phyloP scores from a whole-genome alignment of 2,113 vertebrate genomes.

The Hippocampus guttulatus region DNA sequence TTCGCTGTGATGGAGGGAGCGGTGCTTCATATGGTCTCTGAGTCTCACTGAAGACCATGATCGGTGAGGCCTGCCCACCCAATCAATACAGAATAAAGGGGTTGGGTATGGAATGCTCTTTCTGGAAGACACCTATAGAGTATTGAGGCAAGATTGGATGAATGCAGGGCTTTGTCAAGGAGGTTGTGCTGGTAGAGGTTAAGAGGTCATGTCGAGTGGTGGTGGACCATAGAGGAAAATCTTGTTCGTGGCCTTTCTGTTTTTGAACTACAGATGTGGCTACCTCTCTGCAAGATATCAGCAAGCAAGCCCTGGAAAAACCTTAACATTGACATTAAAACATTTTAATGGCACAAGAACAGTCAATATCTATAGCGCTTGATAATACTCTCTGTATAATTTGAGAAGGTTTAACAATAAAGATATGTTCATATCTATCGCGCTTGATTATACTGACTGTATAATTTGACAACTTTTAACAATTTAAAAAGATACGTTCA shows the following conservation, averaged over 20 bases:
- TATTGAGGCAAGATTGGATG: slow-evolving; percentile 20
- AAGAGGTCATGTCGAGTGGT: slow-evolving; percentile 24
- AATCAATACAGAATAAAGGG: slow-evolving; percentile 45
- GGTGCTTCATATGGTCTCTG: slow-evolving; percentile 35
- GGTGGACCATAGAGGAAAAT: slow-evolving; percentile 12
- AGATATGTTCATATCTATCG: background rate
- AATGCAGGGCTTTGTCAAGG: slow-evolving; percentile 13
- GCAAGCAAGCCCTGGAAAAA: background rate
- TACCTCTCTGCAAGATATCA: background rate
- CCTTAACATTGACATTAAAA: background rate
- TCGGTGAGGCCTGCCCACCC: slow-evolving; percentile 41
- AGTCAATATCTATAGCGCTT: background rate
- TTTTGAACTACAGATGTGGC: background rate
- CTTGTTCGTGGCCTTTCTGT: background rate
- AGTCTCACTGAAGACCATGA: slow-evolving; percentile 47
- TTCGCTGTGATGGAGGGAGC: slow-evolving; percentile 23
- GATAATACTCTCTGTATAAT: background rate
- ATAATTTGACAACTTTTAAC: no score
- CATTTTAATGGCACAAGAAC: background rate
- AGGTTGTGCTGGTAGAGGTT: slow-evolving; percentile 19
- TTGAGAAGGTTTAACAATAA: no score
- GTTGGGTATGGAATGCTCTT: background rate
- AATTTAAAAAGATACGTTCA: no score
- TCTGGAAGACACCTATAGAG: slow-evolving; percentile 32
- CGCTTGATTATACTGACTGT: background rate